Percentiles rank a stretch among this genome's conserved stretches.
Evolutionary conservation across 2,797 vertebrate species (phyloP).

Genomic region (Trematomus bernacchii): DNA sequence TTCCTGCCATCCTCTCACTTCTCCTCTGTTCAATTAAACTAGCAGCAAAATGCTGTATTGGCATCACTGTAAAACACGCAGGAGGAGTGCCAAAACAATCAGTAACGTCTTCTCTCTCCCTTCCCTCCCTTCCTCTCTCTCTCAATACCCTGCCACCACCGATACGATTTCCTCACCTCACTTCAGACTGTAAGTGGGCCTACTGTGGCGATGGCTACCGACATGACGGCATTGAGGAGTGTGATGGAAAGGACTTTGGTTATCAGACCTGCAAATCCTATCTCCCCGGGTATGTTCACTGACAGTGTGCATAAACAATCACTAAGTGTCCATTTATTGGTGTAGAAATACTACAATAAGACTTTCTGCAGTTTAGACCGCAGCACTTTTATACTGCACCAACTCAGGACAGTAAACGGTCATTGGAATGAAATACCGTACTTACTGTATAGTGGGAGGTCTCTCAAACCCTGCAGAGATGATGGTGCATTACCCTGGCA

Average conservation of each 20-base stretch:
- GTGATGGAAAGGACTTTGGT: slow-evolving; percentile 96
- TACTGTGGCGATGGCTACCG: slow-evolving; percentile 96
- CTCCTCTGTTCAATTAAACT: slow-evolving; percentile 73
- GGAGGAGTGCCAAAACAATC: slow-evolving; percentile 73
- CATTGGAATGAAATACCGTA: slow-evolving; percentile 15
- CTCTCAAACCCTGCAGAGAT: slow-evolving; percentile 1
- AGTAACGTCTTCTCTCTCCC: slow-evolving; percentile 57
- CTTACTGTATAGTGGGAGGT: slow-evolving; percentile 1
- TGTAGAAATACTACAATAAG: not conserved
- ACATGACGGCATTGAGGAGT: slow-evolving; percentile 94
- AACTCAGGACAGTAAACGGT: slow-evolving; percentile 4
- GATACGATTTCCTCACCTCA: not conserved
- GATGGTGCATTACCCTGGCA: slow-evolving; percentile 11
- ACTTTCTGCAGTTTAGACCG: slow-evolving; percentile 7
- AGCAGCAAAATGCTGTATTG: slow-evolving; percentile 76
- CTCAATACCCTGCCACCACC: slow-evolving; percentile 8
- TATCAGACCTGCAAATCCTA: slow-evolving; percentile 96
- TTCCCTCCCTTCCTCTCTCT: slow-evolving; percentile 16
- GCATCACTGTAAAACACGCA: slow-evolving; percentile 54
- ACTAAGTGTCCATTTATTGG: not conserved
- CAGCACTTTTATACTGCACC: slow-evolving; percentile 12
- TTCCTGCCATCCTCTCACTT: slow-evolving; percentile 48
- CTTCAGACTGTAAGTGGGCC: slow-evolving; percentile 92
- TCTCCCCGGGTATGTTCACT: slow-evolving; percentile 91
- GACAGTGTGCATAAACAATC: not conserved